A percentile compares a stretch with the other conserved stretches of the same genome.
These are phyloP conservation scores for Tinamus major DNA, from an alignment of 2,797 vertebrate genomes.

Conservation along the genomic window DNA sequence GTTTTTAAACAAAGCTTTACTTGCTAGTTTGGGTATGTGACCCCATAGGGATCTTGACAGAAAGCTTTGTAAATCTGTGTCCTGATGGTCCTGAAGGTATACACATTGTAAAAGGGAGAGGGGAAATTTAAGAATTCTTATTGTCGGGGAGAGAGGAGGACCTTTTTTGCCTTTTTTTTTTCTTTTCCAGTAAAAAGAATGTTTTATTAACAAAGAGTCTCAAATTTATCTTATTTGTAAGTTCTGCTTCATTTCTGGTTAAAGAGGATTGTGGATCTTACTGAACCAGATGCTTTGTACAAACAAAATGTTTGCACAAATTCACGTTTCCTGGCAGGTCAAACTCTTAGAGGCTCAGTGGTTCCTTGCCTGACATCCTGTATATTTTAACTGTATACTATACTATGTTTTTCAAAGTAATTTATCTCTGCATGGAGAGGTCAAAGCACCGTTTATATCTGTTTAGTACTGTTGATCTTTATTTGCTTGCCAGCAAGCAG, in stretches of 20 bases:
- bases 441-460: not conserved
- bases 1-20: slow-evolving; percentile 39
- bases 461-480: not conserved
- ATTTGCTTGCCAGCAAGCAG: not conserved
- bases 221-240: not conserved
- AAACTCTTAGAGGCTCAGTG: not conserved
- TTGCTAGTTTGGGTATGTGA: slow-evolving; percentile 48
- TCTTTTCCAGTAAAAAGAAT: not conserved
- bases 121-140: not conserved
- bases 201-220: not conserved
- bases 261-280: not conserved
- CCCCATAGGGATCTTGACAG: slow-evolving; percentile 28
- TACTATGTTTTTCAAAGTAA: not conserved
- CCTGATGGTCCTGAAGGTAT: not conserved
- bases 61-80: slow-evolving; percentile 31
- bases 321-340: not conserved
- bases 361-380: not conserved
- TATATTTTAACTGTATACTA: not conserved
- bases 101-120: not conserved
- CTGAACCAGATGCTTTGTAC: not conserved
- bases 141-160: not conserved
- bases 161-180: not conserved
- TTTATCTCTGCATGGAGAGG: not conserved
- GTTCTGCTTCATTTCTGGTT: not conserved
- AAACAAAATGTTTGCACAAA: not conserved